phyloP scores from a whole-genome alignment of 2,888 invertebrate species.

The Ornithoptera alexandrae region DNA sequence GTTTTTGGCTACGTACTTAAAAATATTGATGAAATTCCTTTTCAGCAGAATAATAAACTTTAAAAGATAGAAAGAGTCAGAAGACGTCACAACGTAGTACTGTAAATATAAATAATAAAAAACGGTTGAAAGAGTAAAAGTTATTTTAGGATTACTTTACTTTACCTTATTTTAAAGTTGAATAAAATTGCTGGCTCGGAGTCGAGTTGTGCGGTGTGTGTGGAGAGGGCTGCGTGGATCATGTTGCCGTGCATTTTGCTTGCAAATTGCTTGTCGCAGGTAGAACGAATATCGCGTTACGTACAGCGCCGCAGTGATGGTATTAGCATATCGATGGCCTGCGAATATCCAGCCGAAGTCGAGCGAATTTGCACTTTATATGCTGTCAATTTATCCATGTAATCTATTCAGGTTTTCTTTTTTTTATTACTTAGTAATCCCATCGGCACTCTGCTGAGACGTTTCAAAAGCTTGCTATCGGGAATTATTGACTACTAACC shows the following conservation, averaged over 20 bases:
- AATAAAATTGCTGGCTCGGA: slow-evolving; percentile 7
- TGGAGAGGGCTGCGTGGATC: slow-evolving; percentile 26
- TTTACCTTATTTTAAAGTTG: not conserved
- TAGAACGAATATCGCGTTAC: slow-evolving; percentile 55
- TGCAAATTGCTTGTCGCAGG: slow-evolving; percentile 59
- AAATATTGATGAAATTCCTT: too few relatives aligned
- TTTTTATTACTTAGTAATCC: not conserved
- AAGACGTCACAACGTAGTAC: too few relatives aligned
- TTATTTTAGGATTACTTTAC: not conserved
- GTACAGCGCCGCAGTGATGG: slow-evolving; percentile 41
- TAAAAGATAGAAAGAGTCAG: too few relatives aligned
- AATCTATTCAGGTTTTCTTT: slow-evolving; percentile 1
- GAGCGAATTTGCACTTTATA: slow-evolving; percentile 34
- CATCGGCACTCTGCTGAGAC: not conserved
- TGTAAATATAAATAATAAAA: not conserved
- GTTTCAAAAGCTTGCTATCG: not conserved
- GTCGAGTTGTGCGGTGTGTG: not conserved
- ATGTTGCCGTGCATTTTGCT: slow-evolving; percentile 51
- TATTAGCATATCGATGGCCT: slow-evolving; percentile 58
- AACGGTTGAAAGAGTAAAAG: not conserved
- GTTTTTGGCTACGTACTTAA: too few relatives aligned
- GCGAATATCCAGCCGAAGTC: slow-evolving; percentile 35
- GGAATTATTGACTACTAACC: too few relatives aligned
- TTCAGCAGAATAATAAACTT: too few relatives aligned
- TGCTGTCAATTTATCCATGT: slow-evolving; percentile 19